Conservation (phyloP, 2,797 vertebrate genomes). For the Vespertilio murinus region DNA sequence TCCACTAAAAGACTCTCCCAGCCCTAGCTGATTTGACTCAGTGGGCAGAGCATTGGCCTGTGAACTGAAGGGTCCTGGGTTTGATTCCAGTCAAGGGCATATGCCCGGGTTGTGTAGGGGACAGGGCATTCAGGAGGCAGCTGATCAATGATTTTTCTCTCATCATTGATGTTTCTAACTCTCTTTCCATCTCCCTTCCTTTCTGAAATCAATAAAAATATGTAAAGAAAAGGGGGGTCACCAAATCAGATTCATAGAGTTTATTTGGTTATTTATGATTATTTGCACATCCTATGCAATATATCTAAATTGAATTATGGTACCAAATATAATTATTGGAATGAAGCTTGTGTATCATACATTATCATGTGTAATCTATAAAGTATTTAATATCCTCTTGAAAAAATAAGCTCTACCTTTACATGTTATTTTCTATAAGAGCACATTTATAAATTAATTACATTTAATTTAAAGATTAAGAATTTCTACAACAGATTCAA, state of each 20-base stretch:
- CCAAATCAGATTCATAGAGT: conserved; percentile 53
- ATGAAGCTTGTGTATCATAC: conserved; percentile 72
- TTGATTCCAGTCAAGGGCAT: too few relatives aligned
- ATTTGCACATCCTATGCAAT: conserved; percentile 68
- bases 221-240: not conserved
- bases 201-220: too few relatives aligned
- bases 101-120: too few relatives aligned
- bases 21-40: too few relatives aligned
- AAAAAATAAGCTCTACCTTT: conserved; percentile 49
- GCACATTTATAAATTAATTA: not conserved
- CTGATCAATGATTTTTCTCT: too few relatives aligned
- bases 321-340: conserved; percentile 58
- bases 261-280: conserved; percentile 64
- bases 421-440: not conserved
- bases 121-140: too few relatives aligned
- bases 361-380: conserved; percentile 79
- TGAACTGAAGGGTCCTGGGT: too few relatives aligned
- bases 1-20: not conserved
- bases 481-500: not conserved
- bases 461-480: not conserved
- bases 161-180: too few relatives aligned
- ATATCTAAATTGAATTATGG: conserved; percentile 73
- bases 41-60: too few relatives aligned
- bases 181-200: too few relatives aligned
- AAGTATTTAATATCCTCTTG: conserved; percentile 73